These are phyloP conservation scores for Pseudomyrmex gracilis DNA, from an alignment of 1,140 invertebrate species.

Conservation along the genomic window DNA sequence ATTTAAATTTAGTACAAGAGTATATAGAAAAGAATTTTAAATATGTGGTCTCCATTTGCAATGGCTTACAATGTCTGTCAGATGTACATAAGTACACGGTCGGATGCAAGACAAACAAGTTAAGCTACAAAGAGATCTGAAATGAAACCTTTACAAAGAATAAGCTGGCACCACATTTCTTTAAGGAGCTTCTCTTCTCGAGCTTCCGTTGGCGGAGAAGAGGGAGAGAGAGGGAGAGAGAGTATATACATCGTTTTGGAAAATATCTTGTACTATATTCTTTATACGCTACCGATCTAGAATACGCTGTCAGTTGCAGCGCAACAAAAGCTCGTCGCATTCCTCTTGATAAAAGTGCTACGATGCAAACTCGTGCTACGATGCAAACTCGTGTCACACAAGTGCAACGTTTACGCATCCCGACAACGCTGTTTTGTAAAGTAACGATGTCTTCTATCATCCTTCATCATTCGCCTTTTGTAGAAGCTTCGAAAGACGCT, in stretches of 20 bases:
- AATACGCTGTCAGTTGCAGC: slow-evolving; percentile 8
- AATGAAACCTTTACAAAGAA: slow-evolving; percentile 35
- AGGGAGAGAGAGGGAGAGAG: too few species aligned
- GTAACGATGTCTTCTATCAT: slow-evolving; percentile 39
- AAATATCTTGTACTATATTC: slow-evolving; percentile 32
- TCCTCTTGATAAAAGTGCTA: slow-evolving; percentile 27
- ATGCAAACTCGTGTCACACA: slow-evolving; percentile 17
- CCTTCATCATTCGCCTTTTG: slow-evolving; percentile 26
- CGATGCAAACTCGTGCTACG: not conserved
- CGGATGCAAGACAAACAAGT: slow-evolving; percentile 16
- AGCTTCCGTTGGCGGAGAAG: not conserved
- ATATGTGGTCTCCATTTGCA: not conserved
- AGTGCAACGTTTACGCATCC: slow-evolving; percentile 17
- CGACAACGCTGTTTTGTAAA: slow-evolving; percentile 39
- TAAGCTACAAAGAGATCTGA: slow-evolving; percentile 35
- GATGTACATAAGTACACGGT: not conserved
- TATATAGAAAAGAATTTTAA: not conserved
- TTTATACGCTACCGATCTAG: slow-evolving; percentile 26
- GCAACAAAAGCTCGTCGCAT: slow-evolving; percentile 18
- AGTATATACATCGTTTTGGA: slow-evolving; percentile 1
- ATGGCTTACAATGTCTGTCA: not conserved
- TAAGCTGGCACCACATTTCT: slow-evolving; percentile 36
- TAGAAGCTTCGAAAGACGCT: slow-evolving; percentile 61
- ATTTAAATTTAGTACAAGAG: not conserved
- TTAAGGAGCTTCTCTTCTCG: slow-evolving; percentile 9